Base-by-base conservation (phyloP, 2,797 vertebrate genomes). In the Gymnothorax reevesii region DNA sequence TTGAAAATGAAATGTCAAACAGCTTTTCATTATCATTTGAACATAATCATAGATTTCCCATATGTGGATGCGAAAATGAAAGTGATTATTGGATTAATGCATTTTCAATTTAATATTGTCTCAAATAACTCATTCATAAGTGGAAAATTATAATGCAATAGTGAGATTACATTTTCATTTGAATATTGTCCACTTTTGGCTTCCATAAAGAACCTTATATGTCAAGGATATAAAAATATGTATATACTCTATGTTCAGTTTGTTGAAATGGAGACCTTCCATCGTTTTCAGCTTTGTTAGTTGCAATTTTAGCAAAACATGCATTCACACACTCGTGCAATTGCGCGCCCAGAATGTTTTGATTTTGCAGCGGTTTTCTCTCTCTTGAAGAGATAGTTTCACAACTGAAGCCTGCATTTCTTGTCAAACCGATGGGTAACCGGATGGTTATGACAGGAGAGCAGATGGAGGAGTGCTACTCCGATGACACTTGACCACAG, bases 401-500 rank as follows among this genome's bases (percentile, higher is more conserved):
- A 8, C 6, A 57, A 62, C 22, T 42, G 13, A 64, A 33, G 33
- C 27, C 59, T 54, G 64, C 15, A 15, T 25, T 73, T 85, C 15
- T 64, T 49, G n/a, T 73, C n/a, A 42, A 73, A 25, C 22, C 73
- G 52, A 73, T 73, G 10, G n/a, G 64, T 85, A 73, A 84, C 66
- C 13, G 84, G 55, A 73, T 85, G 64, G 49, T 52, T 13, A n/a
- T 73, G 64, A 52, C 84, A 57, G 52, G 15, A 22, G n/a, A 73
- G 84, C 64, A 17, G 52, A 73, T 54, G 49, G 83, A 84, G 33
- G 83, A 57, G 75, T 88, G 83, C 88, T 87, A 86, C 66, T 71
- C 83, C 88, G 87, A 86, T 87, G 85, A 87, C 85, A 75, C 85
- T 79, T 88, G 85, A 85, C 80, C 89, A 79, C 75, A 85, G 64